Evolutionary conservation across 2,888 invertebrate species (phyloP), one percentile per base, ranked within the genome.

Genomic region (Drosophila parthenogenetica): DNA sequence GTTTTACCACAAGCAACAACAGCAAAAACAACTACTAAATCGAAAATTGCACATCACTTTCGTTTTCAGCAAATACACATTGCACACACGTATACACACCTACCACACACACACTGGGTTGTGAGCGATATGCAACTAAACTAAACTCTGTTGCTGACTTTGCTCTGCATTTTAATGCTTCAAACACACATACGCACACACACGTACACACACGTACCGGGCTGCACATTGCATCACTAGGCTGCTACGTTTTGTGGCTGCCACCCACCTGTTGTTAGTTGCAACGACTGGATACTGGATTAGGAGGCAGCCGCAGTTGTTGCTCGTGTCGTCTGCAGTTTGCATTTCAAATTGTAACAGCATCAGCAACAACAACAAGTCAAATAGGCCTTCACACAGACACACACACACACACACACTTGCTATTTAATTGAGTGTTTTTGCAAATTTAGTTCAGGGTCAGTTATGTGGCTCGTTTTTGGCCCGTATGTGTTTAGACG

Each of bases 391-490:
- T 29, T 8, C 8, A 29, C 29, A 29, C 58, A 69, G 53, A 50
- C 54, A 40, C 64, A 65, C 58, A 62, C 42, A 60, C 73, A 79
- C 81, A 69, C 83, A 69, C 66, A 61, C 77, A 63, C 59, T 43
- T 42, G 43, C 17, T 16, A 37, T 55, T 45, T 55, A 55, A 55
- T 55, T 55, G 55, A 55, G 55, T 55, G 55, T 45, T 55, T 55
- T 45, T 35, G 73, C 69, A 73, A 78, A 85, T 89, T 87, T 82
- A 85, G 85, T 89, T 89, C 85, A 85, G 86, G 85, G 85, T 89
- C 85, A 85, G 68, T 70, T 82, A 67, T 76, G 85, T 60, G 70
- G 69, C 61, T 79, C 32, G 72, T 50, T 71, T 84, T 81, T 87
- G 69, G 81, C 66, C 73, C 67, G 42, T 19, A 13, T 42, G 64